Evolutionary conservation across 2,113 vertebrate species (phyloP).

Genomic region (Abramis brama): DNA sequence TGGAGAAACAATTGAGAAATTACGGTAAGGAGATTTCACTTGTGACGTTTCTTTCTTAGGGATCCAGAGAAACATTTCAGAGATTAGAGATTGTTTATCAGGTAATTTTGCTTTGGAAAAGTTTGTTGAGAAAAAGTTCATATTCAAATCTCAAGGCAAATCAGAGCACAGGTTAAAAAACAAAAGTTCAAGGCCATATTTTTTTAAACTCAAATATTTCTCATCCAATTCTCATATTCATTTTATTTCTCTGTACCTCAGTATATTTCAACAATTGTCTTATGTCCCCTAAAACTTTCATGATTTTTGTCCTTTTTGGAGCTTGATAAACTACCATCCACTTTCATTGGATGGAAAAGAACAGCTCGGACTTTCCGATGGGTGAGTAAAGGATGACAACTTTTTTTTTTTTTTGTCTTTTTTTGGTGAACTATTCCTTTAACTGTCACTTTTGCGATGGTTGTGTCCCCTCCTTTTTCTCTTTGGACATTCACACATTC

Average conservation of each 20-base stretch:
- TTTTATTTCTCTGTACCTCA: background rate
- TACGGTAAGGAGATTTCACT: background rate
- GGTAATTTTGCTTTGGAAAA: background rate
- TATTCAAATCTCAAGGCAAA: background rate
- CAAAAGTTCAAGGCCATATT: too few species aligned
- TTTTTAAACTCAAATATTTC: background rate
- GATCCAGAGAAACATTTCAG: background rate
- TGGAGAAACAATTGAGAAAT: background rate
- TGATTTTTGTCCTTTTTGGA: background rate
- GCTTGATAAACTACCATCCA: background rate
- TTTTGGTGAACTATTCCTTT: background rate
- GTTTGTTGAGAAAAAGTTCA: background rate
- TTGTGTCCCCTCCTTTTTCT: background rate
- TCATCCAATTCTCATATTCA: background rate
- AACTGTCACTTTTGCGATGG: background rate
- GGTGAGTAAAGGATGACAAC: background rate
- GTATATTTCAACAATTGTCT: background rate
- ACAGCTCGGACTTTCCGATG: background rate
- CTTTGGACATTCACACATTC: constrained; percentile 52
- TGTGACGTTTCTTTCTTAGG: background rate
- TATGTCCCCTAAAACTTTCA: background rate
- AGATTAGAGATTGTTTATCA: too few species aligned
- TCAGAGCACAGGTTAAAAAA: background rate
- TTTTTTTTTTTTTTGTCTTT: background rate
- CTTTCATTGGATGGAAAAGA: background rate